These are phyloP conservation scores for Pseudomyrmex flavicornis DNA, from an alignment of 1,140 invertebrate genomes.

Conservation along the genomic window DNA sequence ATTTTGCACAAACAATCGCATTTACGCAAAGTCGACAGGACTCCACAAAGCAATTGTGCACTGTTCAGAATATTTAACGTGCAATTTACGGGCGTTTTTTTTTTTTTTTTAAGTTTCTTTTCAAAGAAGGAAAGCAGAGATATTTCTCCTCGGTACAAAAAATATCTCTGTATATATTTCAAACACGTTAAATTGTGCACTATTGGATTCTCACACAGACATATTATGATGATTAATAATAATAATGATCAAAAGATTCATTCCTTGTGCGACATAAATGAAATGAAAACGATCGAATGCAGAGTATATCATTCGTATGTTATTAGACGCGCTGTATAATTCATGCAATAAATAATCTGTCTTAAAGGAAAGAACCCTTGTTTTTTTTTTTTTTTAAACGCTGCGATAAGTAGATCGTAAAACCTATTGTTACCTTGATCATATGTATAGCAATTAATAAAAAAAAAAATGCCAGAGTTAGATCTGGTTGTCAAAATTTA, in stretches of 20 bases:
- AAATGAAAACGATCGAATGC: constrained; percentile 32
- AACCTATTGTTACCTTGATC: neutral
- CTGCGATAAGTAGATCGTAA: constrained; percentile 10
- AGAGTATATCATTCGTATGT: no score
- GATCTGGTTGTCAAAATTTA: constrained; percentile 29
- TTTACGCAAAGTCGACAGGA: neutral
- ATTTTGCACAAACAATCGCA: constrained; percentile 10
- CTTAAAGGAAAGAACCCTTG: constrained; percentile 5
- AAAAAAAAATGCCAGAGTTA: constrained; percentile 29
- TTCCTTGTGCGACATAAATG: constrained; percentile 38
- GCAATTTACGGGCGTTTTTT: neutral
- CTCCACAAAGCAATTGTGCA: neutral
- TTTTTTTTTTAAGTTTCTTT: neutral
- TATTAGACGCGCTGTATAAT: neutral
- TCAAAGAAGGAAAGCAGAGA: neutral
- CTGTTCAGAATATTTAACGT: neutral
- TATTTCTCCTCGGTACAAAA: neutral
- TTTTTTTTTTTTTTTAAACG: neutral
- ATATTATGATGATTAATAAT: no score
- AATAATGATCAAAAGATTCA: constrained; percentile 12
- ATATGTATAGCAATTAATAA: neutral
- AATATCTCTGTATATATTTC: neutral
- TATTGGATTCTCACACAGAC: no score
- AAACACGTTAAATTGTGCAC: neutral
- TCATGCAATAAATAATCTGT: constrained; percentile 41